phyloP scores from a whole-genome alignment of 2,113 vertebrate genomes.

The Eolophus roseicapilla region DNA sequence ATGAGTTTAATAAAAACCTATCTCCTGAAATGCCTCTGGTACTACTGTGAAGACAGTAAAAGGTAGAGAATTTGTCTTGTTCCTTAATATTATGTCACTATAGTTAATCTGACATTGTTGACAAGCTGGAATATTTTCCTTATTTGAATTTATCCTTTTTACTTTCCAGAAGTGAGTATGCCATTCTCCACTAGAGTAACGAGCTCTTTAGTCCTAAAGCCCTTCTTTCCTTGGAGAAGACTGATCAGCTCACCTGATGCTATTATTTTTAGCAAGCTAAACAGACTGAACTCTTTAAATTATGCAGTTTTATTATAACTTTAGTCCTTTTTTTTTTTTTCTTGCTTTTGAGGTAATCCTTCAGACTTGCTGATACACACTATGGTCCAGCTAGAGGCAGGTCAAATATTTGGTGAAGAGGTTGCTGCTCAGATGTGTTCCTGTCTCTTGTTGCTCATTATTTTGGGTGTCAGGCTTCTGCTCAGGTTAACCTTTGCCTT shows the following conservation, averaged over 20 bases:
- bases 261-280: constrained; percentile 33
- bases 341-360: not conserved
- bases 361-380: not conserved
- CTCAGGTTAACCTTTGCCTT: constrained; percentile 1
- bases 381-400: not conserved
- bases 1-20: not conserved
- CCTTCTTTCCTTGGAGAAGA: constrained; percentile 13
- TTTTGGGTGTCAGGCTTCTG: not conserved
- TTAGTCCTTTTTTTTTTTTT: not conserved
- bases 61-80: not conserved
- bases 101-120: not conserved
- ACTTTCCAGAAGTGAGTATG: not conserved
- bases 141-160: not conserved
- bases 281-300: not conserved
- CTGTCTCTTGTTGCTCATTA: not conserved
- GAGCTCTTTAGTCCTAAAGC: not conserved
- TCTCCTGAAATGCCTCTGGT: not conserved
- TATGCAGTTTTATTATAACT: not conserved
- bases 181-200: not conserved
- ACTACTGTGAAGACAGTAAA: not conserved
- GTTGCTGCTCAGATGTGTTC: not conserved
- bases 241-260: constrained; percentile 5
- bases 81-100: not conserved
- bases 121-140: not conserved
- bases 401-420: not conserved